Percentiles rank a stretch among this genome's conserved stretches.
phyloP scores from a whole-genome alignment of 2,113 vertebrate species.

The Galemys pyrenaicus region DNA sequence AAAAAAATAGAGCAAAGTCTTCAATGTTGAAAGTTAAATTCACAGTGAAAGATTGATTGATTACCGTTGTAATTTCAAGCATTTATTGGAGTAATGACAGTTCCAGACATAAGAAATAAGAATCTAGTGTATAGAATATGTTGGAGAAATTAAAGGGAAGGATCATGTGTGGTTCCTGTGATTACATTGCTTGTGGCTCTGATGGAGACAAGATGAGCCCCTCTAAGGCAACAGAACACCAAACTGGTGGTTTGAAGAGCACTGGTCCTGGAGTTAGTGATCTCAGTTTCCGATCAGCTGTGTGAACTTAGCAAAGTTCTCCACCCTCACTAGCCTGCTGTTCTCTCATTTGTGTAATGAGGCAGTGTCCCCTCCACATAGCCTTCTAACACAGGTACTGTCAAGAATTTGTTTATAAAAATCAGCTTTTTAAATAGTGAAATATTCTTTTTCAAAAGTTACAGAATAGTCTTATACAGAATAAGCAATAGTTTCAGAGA shows the following conservation, averaged over 20 bases:
- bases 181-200: background rate
- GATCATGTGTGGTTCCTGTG: background rate
- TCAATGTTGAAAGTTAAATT: background rate
- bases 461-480: background rate
- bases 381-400: background rate
- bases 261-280: background rate
- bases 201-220: background rate
- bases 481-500: background rate
- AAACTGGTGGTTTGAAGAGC: background rate
- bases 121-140: background rate
- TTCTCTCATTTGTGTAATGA: background rate
- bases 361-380: background rate
- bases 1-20: background rate
- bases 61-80: background rate
- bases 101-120: background rate
- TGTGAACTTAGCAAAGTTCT: background rate
- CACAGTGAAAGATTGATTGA: background rate
- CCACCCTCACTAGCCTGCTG: background rate
- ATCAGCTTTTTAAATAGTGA: background rate
- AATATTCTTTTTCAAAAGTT: background rate
- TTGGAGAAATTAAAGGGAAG: background rate
- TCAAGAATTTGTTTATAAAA: background rate
- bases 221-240: background rate
- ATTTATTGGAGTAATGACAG: background rate
- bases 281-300: background rate